These are phyloP conservation scores for Zygaena filipendulae DNA, from an alignment of 2,888 invertebrate species.

Conservation along the genomic window DNA sequence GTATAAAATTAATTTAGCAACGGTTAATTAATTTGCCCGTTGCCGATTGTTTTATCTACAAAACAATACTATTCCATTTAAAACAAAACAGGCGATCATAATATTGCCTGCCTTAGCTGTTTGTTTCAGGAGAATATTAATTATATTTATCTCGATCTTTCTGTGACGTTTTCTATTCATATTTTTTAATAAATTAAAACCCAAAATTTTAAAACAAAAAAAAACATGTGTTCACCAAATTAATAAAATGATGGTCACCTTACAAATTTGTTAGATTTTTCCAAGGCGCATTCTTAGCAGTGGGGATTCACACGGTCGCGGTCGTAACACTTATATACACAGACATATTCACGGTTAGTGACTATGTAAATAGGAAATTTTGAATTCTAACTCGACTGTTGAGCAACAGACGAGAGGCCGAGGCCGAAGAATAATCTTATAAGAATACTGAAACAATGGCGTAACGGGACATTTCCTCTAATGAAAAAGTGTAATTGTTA, in stretches of 20 bases:
- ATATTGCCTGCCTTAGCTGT: too few relatives aligned
- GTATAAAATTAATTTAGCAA: too few relatives aligned
- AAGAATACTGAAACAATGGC: constrained; percentile 22
- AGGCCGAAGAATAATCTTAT: constrained; percentile 20
- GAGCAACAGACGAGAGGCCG: constrained; percentile 14
- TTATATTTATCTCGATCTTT: too few relatives aligned
- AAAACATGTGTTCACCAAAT: too few relatives aligned
- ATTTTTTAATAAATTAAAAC: too few relatives aligned
- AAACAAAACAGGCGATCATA: too few relatives aligned
- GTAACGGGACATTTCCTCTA: constrained; percentile 22
- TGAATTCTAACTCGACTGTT: constrained; percentile 31
- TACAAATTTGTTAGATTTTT: constrained; percentile 37
- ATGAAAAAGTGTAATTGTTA: constrained; percentile 7
- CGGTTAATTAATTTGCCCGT: too few relatives aligned
- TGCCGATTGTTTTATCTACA: too few relatives aligned
- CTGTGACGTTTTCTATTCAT: too few relatives aligned
- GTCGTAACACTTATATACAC: constrained; percentile 23
- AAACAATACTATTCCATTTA: too few relatives aligned
- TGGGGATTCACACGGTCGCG: constrained; percentile 53
- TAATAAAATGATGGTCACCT: constrained; percentile 33
- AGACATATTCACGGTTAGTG: constrained; percentile 56
- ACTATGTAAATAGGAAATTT: constrained; percentile 53
- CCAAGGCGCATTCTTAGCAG: constrained; percentile 45
- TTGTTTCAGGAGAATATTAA: too few relatives aligned
- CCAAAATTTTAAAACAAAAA: too few relatives aligned